Evolutionary conservation across 1,140 invertebrate species (phyloP), one percentile per base, ranked within the genome.

Genomic region (Steinernema khuongi): DNA sequence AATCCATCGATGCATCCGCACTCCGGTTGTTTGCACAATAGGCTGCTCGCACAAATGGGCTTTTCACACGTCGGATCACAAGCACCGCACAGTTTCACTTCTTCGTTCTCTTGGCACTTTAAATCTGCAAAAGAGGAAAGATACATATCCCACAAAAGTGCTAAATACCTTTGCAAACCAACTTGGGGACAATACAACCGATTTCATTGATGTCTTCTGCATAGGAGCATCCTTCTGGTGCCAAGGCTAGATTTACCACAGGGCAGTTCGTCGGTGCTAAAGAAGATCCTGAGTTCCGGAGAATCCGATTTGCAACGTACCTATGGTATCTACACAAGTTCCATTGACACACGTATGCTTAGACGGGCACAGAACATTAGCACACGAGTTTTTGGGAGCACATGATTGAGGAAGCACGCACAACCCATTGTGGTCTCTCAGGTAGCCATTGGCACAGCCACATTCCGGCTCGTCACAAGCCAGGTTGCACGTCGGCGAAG

Each of bases 1-100:
- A 74, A 80, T 7, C 76, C 76, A 28, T 41, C 43, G 18, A 74
- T 79, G 60, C 76, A 77, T 44, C 76, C 50, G 22, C 50, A 60
- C 22, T 60, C 50, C 26, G 50, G 50, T 22, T 7, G 19, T 22
- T 60, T 60, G 50, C 50, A 60, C 14, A 32, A 31, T 31, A 72
- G 19, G 7, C 31, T 74, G 14, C 29, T 68, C 30, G 28, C 17
- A 43, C 72, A 71, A 30, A 29, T 31, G n/a, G 70, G 22, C 19
- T 71, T 36, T 19, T 60, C 70, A 22, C 72, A 74, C 1, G 22
- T 75, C 1, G 30, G 31, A 28, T 74, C 72, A 74, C 72, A 74
- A 17, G 72, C 72, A 1, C 72, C 72, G 31, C 72, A 74, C 19
- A 74, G 75, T 26, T 74, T 74, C 1, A 60, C 68, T 43, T 74